Percentiles rank a stretch among this genome's conserved stretches.
phyloP scores from a whole-genome alignment of 1,140 invertebrate genomes.

The Luehdorfia chinensis region DNA sequence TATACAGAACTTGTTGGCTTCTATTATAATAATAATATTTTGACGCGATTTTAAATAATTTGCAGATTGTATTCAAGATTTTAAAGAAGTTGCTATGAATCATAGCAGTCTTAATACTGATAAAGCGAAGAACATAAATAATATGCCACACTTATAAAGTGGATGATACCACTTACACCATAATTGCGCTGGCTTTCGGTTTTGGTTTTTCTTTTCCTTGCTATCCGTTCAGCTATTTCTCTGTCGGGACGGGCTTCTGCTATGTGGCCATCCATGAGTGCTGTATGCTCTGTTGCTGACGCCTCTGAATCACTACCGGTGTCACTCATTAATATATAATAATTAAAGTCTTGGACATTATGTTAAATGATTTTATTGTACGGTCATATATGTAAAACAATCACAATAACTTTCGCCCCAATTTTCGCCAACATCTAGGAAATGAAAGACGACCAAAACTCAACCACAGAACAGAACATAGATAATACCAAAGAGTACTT shows the following conservation, averaged over 20 bases:
- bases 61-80: no score
- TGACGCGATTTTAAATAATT: no score
- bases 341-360: constrained; percentile 37
- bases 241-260: constrained; percentile 75
- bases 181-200: constrained; percentile 57
- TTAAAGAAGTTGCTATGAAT: no score
- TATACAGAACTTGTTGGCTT: no score
- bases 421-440: background rate
- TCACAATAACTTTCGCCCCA: background rate
- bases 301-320: constrained; percentile 64
- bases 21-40: no score
- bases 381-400: background rate
- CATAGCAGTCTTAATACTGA: no score
- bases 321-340: constrained; percentile 68
- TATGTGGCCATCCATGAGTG: constrained; percentile 88
- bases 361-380: constrained; percentile 27
- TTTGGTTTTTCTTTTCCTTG: constrained; percentile 64
- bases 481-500: no score
- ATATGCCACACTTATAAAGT: no score
- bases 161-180: constrained; percentile 50
- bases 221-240: constrained; percentile 64
- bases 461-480: constrained; percentile 8
- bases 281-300: constrained; percentile 81
- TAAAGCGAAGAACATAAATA: no score
- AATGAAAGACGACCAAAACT: no score